These are phyloP conservation scores for Catharus minimus DNA, from an alignment of 2,113 vertebrate genomes.

Conservation along the genomic window DNA sequence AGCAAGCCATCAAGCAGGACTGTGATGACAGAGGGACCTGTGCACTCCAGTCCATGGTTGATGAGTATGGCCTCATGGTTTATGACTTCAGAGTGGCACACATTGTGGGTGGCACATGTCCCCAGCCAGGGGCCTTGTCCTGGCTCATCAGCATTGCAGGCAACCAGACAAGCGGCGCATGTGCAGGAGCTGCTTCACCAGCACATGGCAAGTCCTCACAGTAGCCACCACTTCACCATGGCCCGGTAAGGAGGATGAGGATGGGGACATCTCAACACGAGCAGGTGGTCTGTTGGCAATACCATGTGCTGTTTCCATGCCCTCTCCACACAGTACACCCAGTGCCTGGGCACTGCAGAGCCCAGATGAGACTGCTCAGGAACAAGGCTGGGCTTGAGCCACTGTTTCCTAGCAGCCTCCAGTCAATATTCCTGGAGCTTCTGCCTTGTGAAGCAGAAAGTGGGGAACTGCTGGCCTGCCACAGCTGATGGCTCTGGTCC, in stretches of 20 bases:
- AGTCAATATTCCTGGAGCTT: not conserved
- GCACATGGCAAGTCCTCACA: not conserved
- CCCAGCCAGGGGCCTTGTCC: not conserved
- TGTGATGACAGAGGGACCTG: not conserved
- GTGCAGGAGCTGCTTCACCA: not conserved
- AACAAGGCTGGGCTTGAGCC: not conserved
- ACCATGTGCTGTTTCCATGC: not conserved
- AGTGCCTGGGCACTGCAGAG: not conserved
- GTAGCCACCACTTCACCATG: not conserved
- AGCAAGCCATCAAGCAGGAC: not conserved
- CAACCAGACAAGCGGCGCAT: fast-evolving
- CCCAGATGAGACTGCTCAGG: not conserved
- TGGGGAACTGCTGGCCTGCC: not conserved
- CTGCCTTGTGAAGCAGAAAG: not conserved
- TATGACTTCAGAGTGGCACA: fast-evolving
- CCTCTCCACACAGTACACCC: not conserved
- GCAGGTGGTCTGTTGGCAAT: not conserved
- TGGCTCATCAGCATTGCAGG: not conserved
- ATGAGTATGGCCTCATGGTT: no score
- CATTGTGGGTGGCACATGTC: not conserved
- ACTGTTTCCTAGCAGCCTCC: not conserved
- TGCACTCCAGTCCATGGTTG: not conserved
- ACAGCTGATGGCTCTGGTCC: not conserved
- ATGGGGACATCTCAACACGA: not conserved
- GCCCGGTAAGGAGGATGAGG: not conserved